Percentiles rank a stretch among this genome's conserved stretches.
These are phyloP conservation scores for Aleadryas rufinucha DNA, from an alignment of 2,113 vertebrate genomes.

Conservation along the genomic window DNA sequence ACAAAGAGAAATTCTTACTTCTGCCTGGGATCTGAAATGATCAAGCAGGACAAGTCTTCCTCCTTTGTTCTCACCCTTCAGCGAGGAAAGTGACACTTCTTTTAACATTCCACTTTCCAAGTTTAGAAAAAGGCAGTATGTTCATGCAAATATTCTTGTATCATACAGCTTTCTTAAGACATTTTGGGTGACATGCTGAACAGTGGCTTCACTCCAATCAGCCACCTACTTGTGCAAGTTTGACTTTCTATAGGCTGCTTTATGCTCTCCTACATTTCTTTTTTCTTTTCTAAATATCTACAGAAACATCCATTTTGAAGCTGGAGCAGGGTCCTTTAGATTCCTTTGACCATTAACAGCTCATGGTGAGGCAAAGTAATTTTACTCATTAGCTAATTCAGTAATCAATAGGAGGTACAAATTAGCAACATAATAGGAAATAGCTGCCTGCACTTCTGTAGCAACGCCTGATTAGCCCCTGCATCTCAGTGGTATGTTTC, in stretches of 20 bases:
- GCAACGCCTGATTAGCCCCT: not conserved
- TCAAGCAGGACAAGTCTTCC: not conserved
- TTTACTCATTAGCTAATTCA: not conserved
- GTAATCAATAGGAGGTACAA: not conserved
- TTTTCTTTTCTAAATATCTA: not conserved
- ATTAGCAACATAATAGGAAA: not conserved
- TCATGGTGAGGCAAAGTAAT: not conserved
- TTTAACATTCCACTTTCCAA: not conserved
- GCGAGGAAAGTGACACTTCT: not conserved
- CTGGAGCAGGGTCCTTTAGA: not conserved
- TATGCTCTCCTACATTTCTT: not conserved
- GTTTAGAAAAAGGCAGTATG: not conserved
- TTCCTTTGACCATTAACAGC: not conserved
- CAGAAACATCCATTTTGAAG: slow-evolving; percentile 12
- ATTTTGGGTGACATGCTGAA: not conserved
- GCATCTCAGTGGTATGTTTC: not conserved
- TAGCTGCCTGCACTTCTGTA: not conserved
- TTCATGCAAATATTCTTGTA: not conserved
- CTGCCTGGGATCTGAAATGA: not conserved
- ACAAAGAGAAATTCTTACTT: not conserved
- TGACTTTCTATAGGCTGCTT: slow-evolving; percentile 6
- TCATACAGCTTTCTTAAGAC: not conserved
- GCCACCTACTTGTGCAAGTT: slow-evolving; percentile 26
- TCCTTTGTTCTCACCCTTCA: not conserved
- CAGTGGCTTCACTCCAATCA: slow-evolving; percentile 14